These are phyloP conservation scores for Catharus minimus DNA, from an alignment of 2,113 vertebrate genomes.

Conservation along the genomic window DNA sequence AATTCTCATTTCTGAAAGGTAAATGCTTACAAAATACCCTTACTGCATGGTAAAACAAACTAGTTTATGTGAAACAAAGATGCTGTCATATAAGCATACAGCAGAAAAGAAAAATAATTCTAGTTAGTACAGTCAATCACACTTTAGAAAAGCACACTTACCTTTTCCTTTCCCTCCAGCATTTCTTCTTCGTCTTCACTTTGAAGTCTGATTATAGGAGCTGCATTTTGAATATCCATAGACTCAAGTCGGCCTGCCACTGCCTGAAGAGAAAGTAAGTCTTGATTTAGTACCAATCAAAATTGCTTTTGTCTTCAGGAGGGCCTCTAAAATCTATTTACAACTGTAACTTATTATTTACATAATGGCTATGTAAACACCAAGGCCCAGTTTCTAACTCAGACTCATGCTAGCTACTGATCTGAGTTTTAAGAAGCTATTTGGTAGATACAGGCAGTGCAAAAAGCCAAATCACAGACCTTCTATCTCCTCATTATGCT, in stretches of 20 bases:
- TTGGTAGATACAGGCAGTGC: background rate
- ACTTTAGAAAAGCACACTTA: conserved; percentile 61
- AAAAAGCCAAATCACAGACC: background rate
- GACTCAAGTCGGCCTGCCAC: conserved; percentile 80
- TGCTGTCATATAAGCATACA: background rate
- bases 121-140: background rate
- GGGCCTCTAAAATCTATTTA: background rate
- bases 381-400: background rate
- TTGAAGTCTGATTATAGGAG: conserved; percentile 79
- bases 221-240: conserved; percentile 78
- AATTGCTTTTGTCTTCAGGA: background rate
- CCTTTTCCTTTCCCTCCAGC: conserved; percentile 69
- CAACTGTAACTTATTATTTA: background rate
- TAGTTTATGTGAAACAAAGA: background rate
- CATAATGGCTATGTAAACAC: background rate
- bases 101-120: background rate
- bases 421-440: background rate
- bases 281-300: background rate
- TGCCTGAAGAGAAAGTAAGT: conserved; percentile 71
- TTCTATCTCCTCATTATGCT: background rate
- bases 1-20: background rate
- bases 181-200: conserved; percentile 77
- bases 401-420: background rate
- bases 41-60: background rate
- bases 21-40: background rate